A percentile compares a stretch with the other conserved stretches of the same genome.
These are phyloP conservation scores for Drosophila triauraria DNA, from an alignment of 1,140 invertebrate species.

Conservation along the genomic window DNA sequence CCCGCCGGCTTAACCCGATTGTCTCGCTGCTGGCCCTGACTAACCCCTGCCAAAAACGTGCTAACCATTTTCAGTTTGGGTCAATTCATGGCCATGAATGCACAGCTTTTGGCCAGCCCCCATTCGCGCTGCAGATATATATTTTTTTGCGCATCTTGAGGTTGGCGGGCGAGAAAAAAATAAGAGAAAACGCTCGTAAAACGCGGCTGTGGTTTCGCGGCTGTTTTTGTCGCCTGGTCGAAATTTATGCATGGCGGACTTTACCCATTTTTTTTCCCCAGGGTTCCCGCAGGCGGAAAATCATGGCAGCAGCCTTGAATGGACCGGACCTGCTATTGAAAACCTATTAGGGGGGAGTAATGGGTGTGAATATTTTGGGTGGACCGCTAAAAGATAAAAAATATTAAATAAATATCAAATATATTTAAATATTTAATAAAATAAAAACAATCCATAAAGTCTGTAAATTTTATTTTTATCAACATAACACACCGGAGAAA, in stretches of 20 bases:
- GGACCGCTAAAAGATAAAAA: background rate
- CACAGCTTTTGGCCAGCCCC: slow-evolving; percentile 13
- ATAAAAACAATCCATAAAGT: too few relatives aligned
- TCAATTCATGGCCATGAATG: slow-evolving; percentile 41
- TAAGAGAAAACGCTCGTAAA: slow-evolving; percentile 29
- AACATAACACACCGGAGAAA: too few relatives aligned
- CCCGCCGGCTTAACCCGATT: slow-evolving; percentile 29
- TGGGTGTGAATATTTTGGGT: background rate
- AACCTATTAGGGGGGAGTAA: background rate
- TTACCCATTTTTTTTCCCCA: slow-evolving; percentile 3
- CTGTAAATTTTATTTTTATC: too few relatives aligned
- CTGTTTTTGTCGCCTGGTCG: slow-evolving; percentile 36
- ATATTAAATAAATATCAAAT: background rate
- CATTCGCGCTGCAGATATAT: slow-evolving; percentile 1
- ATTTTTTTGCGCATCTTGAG: slow-evolving; percentile 35
- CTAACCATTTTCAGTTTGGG: slow-evolving; percentile 31
- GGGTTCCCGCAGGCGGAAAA: background rate
- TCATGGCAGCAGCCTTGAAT: slow-evolving; percentile 23
- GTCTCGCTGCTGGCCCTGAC: slow-evolving; percentile 22
- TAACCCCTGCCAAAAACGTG: slow-evolving; percentile 28
- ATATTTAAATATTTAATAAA: too few relatives aligned
- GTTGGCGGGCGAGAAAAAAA: slow-evolving; percentile 8
- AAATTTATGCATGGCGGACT: slow-evolving; percentile 42
- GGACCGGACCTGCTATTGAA: slow-evolving; percentile 15
- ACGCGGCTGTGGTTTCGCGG: slow-evolving; percentile 24